A percentile compares a stretch with the other conserved stretches of the same genome.
These are phyloP conservation scores for Dendropsophus ebraccatus DNA, from an alignment of 2,113 vertebrate genomes.

Conservation along the genomic window DNA sequence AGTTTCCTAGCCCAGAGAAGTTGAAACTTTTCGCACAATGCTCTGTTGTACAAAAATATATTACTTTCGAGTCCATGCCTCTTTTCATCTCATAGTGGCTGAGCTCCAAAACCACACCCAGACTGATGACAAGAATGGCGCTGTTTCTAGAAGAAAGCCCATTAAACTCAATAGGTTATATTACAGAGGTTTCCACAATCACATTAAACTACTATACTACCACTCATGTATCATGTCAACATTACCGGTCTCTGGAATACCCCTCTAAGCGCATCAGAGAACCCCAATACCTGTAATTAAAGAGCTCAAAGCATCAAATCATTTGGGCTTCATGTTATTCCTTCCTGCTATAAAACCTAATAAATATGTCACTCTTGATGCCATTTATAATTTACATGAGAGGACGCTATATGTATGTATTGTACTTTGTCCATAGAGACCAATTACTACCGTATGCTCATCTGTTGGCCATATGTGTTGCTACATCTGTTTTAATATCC, in stretches of 20 bases:
- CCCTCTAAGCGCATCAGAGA: too few species aligned
- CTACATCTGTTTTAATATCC: background rate
- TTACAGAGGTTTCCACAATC: too few species aligned
- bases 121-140: too few species aligned
- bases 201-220: background rate
- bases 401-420: background rate
- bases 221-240: background rate
- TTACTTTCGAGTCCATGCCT: too few species aligned
- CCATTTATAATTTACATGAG: background rate
- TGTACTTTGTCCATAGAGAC: conserved; percentile 5
- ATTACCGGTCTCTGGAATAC: too few species aligned
- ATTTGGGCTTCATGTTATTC: background rate
- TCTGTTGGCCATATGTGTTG: conserved; percentile 4
- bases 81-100: too few species aligned
- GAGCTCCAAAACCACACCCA: too few species aligned
- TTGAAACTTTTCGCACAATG: too few species aligned
- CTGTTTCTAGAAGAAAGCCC: too few species aligned
- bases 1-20: too few species aligned
- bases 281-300: background rate
- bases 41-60: too few species aligned
- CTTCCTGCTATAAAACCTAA: background rate
- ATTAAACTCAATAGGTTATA: too few species aligned
- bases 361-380: conserved; percentile 32
- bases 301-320: background rate
- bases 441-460: conserved; percentile 15